Evolutionary conservation across 2,888 invertebrate species (phyloP).

Genomic region (Julus scanicus): DNA sequence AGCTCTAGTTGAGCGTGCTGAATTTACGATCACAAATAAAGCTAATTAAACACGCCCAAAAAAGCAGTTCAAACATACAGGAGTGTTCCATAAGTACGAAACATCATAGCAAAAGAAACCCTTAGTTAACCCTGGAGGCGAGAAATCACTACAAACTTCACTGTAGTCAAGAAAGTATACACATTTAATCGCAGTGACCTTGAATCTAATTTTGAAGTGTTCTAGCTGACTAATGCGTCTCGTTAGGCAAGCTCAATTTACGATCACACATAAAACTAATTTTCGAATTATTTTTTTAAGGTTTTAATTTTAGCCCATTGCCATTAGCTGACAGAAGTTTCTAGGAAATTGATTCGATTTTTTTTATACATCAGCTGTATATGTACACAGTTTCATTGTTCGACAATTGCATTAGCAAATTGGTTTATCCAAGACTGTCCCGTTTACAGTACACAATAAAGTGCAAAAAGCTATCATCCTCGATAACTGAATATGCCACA

Average conservation of each 20-base stretch:
- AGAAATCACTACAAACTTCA: background rate
- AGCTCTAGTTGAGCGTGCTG: background rate
- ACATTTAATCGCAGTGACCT: background rate
- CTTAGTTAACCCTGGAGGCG: background rate
- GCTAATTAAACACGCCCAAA: background rate
- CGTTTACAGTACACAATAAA: background rate
- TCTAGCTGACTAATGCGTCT: background rate
- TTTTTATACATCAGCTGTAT: background rate
- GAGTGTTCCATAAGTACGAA: background rate
- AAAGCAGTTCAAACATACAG: background rate
- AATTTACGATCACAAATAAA: conserved; percentile 29
- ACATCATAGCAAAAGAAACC: background rate
- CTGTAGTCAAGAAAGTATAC: background rate
- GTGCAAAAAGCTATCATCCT: background rate
- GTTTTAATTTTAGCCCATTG: background rate
- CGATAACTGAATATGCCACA: background rate
- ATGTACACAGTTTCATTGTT: background rate
- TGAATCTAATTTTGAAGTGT: no score
- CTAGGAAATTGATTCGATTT: conserved; percentile 15
- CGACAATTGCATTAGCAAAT: conserved; percentile 39
- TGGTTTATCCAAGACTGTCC: conserved; percentile 9
- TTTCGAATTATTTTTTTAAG: background rate
- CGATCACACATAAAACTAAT: conserved; percentile 31
- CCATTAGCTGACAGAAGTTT: background rate
- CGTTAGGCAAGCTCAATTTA: background rate